These are phyloP conservation scores for Sebastes schlegelii DNA, from an alignment of 2,113 vertebrate genomes.

Conservation along the genomic window DNA sequence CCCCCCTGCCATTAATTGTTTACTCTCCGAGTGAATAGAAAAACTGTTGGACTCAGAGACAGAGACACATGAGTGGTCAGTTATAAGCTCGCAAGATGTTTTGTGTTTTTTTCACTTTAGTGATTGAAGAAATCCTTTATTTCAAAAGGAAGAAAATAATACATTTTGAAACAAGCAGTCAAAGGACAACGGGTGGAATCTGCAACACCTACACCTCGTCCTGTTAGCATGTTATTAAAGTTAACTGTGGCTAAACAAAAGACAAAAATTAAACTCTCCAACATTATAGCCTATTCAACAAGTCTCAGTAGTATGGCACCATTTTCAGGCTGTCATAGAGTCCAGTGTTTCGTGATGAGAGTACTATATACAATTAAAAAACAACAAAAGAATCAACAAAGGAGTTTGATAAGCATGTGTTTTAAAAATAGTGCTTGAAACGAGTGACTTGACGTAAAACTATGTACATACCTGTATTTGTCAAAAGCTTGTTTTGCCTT, in stretches of 20 bases:
- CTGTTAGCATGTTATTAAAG: constrained; percentile 46
- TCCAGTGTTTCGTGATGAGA: constrained; percentile 62
- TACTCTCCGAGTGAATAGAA: constrained; percentile 32
- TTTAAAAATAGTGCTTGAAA: constrained; percentile 71
- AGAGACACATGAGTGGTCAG: constrained; percentile 10
- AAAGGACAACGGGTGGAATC: constrained; percentile 32
- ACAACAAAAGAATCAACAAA: constrained; percentile 38
- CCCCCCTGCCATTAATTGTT: not conserved
- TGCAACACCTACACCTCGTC: constrained; percentile 34
- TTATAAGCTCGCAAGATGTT: constrained; percentile 3
- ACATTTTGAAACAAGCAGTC: constrained; percentile 57
- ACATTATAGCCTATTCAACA: constrained; percentile 32
- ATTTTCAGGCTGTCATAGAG: constrained; percentile 61
- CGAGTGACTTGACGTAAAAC: constrained; percentile 61
- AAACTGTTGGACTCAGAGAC: constrained; percentile 22
- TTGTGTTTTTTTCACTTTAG: constrained; percentile 22
- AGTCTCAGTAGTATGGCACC: constrained; percentile 77
- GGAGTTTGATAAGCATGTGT: constrained; percentile 48
- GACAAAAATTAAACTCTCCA: constrained; percentile 12
- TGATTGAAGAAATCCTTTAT: constrained; percentile 56
- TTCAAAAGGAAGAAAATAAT: constrained; percentile 51
- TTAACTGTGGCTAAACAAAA: constrained; percentile 48
- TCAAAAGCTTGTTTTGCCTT: constrained; percentile 35
- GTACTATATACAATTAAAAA: constrained; percentile 65
- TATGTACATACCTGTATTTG: constrained; percentile 72